These are phyloP conservation scores for Lepidurus packardi DNA, from an alignment of 1,140 invertebrate species.

Conservation along the genomic window DNA sequence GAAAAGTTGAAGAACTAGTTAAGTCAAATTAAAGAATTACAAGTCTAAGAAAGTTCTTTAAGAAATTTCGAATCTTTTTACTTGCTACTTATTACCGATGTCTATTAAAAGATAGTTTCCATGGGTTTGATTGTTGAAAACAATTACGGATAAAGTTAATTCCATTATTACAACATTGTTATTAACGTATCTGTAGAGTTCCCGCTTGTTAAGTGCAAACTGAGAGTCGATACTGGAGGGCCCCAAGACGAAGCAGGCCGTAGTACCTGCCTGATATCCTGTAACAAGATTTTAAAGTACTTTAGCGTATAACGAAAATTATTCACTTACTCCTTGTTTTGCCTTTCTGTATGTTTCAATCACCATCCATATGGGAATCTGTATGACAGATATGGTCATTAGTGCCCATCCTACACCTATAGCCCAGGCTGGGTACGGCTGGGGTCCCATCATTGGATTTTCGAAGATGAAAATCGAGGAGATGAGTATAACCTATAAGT, in stretches of 20 bases:
- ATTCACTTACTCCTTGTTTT: slow-evolving; percentile 41
- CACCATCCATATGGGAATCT: slow-evolving; percentile 45
- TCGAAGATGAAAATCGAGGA: slow-evolving; percentile 41
- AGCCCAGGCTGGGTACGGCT: slow-evolving; percentile 49
- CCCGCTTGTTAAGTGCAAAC: no score
- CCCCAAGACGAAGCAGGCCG: slow-evolving; percentile 23
- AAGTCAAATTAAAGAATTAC: no score
- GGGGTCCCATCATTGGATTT: slow-evolving; percentile 41
- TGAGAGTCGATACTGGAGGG: background rate
- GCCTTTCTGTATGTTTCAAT: slow-evolving; percentile 39
- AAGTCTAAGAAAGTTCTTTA: no score
- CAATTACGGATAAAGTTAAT: no score
- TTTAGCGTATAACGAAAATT: background rate
- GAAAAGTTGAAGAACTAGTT: no score
- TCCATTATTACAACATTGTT: no score
- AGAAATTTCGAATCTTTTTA: no score
- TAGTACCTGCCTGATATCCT: background rate
- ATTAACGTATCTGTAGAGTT: no score
- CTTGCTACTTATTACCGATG: no score
- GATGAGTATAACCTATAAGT: slow-evolving; percentile 43
- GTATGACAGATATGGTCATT: slow-evolving; percentile 46
- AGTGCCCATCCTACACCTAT: slow-evolving; percentile 49
- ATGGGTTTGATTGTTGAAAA: no score
- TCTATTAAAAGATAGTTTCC: no score
- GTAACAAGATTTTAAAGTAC: background rate